Evolutionary conservation across 2,797 vertebrate species (phyloP).

Genomic region (Fistularia tabacaria): DNA sequence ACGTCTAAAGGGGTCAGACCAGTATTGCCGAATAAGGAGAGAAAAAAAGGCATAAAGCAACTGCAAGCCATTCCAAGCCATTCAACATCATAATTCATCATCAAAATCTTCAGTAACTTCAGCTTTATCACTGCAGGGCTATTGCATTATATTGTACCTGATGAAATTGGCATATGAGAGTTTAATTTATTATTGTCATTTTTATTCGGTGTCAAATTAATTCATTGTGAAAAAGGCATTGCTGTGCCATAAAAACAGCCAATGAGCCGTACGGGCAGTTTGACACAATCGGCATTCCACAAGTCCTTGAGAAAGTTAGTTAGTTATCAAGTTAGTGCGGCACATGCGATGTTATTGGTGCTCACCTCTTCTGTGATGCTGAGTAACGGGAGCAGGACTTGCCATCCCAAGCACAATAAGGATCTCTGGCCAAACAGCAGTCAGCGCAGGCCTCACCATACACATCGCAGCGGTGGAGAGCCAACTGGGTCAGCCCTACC

Average conservation of each 20-base stretch:
- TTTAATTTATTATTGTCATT: background rate
- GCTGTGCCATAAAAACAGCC: conserved; percentile 30
- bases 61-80: conserved; percentile 66
- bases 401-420: conserved; percentile 97
- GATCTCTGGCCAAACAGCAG: conserved; percentile 95
- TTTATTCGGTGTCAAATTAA: background rate
- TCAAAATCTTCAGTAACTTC: background rate
- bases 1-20: conserved; percentile 82
- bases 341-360: conserved; percentile 26
- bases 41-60: conserved; percentile 68
- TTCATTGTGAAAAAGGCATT: background rate
- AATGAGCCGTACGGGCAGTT: conserved; percentile 29
- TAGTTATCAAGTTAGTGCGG: conserved; percentile 29
- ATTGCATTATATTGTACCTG: too few species aligned
- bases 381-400: conserved; percentile 95
- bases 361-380: conserved; percentile 91
- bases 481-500: conserved; percentile 88
- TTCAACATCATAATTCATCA: conserved; percentile 37
- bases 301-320: conserved; percentile 11
- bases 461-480: conserved; percentile 90
- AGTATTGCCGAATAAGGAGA: conserved; percentile 70
- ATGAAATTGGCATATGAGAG: too few species aligned
- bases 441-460: conserved; percentile 94
- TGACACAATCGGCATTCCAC: conserved; percentile 1
- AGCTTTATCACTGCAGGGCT: background rate